Conservation (phyloP, 2,888 invertebrate species). For the Apamea monoglypha region DNA sequence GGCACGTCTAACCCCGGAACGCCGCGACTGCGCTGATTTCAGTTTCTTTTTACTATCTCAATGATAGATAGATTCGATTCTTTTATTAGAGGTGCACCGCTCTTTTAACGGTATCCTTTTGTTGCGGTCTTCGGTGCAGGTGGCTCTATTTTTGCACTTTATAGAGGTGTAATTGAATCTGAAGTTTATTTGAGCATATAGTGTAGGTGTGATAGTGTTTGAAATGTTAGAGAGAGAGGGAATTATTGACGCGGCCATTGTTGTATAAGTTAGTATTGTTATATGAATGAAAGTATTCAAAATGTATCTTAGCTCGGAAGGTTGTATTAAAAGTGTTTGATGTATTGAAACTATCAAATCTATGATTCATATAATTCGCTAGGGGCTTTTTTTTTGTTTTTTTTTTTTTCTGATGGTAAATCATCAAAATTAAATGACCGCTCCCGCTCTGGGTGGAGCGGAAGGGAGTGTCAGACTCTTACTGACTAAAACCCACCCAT, state of each 20-base stretch:
- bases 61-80: constrained; percentile 84
- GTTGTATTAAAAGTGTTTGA: background rate
- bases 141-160: constrained; percentile 62
- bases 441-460: too few species aligned
- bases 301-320: background rate
- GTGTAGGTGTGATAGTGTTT: background rate
- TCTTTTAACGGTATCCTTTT: constrained; percentile 78
- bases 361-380: background rate
- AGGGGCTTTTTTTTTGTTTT: too few species aligned
- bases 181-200: constrained; percentile 59
- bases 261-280: background rate
- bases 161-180: constrained; percentile 71
- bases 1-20: constrained; percentile 82
- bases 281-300: background rate
- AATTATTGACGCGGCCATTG: background rate
- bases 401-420: too few species aligned
- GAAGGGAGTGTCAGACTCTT: too few species aligned
- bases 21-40: constrained; percentile 83
- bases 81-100: constrained; percentile 82
- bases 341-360: background rate
- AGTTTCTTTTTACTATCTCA: constrained; percentile 81
- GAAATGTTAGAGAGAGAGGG: background rate
- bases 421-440: too few species aligned
- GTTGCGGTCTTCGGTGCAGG: constrained; percentile 67
- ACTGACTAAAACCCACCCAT: too few species aligned